Base-by-base conservation (phyloP, 1,140 invertebrate species). In the Oscheius sp. region DNA sequence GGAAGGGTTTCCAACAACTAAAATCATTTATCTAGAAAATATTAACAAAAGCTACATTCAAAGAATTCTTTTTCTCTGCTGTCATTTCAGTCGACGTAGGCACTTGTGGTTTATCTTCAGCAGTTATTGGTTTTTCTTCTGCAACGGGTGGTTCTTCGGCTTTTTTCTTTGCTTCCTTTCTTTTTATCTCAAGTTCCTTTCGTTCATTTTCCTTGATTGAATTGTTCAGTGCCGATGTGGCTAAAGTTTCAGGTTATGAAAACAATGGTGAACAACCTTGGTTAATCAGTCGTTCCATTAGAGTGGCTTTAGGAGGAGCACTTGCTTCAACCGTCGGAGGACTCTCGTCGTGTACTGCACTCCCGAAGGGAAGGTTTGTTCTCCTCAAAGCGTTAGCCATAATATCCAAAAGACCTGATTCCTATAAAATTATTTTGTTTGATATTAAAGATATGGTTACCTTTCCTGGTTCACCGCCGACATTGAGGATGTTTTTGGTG, bases 401-500 rank as follows among this genome's bases (percentile, higher is more conserved):
- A 28, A 52, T 61, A 28, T 74, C 72, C 35, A 74, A 29, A 3
- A 74, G 35, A 62, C 65, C 46, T 15, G 42, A 46, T 38, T 68
- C 38, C 28, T 62, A 35, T 23, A 34, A 3, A 68, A 15, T 18
- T 26, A 7, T 67, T 65, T 10, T 23, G 2, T 38, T 13, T 20
- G 3, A 38, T 65, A 38, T 38, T 28, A 2, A 18, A 3, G 15
- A 1, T 20, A 31, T 70, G 7, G 7, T 23, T 34, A 29, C 20
- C 18, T 26, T 42, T 32, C 62, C 73, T 3, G 75, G 74, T 23
- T 76, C 58, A 3, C 82, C 73, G 13, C 81, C 81, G 18, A 75
- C 80, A 66, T 79, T 83, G 10, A 81, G 74, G 18, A 81, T 42
- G 59, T 83, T 83, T 2, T 79, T 82, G 2, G 78, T 75, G 28